phyloP scores from a whole-genome alignment of 2,888 invertebrate species.

The Epiblema foenella region DNA sequence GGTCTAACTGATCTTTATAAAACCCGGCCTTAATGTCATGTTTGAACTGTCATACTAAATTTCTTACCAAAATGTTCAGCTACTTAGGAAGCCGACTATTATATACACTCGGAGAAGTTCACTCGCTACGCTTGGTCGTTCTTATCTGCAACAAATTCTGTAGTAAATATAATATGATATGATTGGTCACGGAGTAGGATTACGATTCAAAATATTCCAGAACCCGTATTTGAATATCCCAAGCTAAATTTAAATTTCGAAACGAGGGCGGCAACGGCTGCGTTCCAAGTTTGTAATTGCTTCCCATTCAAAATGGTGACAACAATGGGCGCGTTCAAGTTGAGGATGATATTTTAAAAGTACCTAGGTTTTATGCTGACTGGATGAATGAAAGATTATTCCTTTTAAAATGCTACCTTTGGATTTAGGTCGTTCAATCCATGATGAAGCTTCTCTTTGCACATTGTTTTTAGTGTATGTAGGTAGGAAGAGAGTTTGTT shows the following conservation, averaged over 20 bases:
- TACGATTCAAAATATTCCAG: conserved; percentile 3
- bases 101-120: no score
- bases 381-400: conserved; percentile 4
- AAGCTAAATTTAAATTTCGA: conserved; percentile 50
- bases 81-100: no score
- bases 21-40: no score
- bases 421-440: not conserved
- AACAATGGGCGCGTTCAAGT: conserved; percentile 52
- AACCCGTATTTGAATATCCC: conserved; percentile 29
- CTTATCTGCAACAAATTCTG: no score
- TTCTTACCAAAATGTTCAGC: no score
- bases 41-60: no score
- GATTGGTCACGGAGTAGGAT: not conserved
- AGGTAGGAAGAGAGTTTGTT: no score
- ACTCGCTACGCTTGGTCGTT: no score
- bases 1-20: no score
- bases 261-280: conserved; percentile 46
- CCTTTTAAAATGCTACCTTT: not conserved
- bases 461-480: no score
- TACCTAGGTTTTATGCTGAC: conserved; percentile 15
- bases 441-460: no score
- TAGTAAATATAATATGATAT: not conserved
- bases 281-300: conserved; percentile 65
- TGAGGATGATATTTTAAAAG: conserved; percentile 21
- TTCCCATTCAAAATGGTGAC: conserved; percentile 58